Percentiles rank a stretch among this genome's conserved stretches.
Conservation (phyloP, 2,888 invertebrate species). For the Ctena decussata region DNA sequence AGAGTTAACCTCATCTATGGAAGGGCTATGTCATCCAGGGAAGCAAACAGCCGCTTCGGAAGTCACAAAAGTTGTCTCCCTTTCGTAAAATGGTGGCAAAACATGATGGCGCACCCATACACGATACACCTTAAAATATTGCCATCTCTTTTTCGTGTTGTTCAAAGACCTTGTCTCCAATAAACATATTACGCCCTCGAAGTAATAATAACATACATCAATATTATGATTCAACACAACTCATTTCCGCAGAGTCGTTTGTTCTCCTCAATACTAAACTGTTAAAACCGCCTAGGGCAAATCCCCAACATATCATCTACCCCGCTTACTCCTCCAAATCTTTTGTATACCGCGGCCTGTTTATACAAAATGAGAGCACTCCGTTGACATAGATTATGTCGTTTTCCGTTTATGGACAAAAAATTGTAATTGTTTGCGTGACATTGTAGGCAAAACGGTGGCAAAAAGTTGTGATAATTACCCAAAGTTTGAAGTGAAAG, state of each 20-base stretch:
- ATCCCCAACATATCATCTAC: background rate
- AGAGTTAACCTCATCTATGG: too few relatives aligned
- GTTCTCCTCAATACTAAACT: conserved; percentile 34
- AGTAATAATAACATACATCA: conserved; percentile 21
- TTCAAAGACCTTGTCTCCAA: too few relatives aligned
- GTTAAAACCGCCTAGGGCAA: conserved; percentile 41
- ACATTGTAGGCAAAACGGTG: background rate
- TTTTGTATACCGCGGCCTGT: background rate
- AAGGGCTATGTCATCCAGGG: too few relatives aligned
- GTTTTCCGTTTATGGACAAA: background rate
- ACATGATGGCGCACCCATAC: too few relatives aligned
- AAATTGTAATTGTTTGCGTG: background rate
- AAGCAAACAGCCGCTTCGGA: too few relatives aligned
- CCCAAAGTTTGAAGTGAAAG: background rate
- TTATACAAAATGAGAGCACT: background rate
- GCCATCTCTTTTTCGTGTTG: too few relatives aligned
- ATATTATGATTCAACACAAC: conserved; percentile 44
- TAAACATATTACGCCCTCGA: too few relatives aligned
- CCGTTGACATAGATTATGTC: conserved; percentile 1
- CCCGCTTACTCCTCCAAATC: background rate
- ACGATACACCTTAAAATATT: too few relatives aligned
- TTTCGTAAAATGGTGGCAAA: too few relatives aligned
- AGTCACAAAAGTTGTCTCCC: too few relatives aligned
- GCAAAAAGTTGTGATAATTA: conserved; percentile 7
- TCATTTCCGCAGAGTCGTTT: conserved; percentile 32